These are phyloP conservation scores for Catocala sponsa DNA, from an alignment of 2,888 invertebrate genomes.

Conservation along the genomic window DNA sequence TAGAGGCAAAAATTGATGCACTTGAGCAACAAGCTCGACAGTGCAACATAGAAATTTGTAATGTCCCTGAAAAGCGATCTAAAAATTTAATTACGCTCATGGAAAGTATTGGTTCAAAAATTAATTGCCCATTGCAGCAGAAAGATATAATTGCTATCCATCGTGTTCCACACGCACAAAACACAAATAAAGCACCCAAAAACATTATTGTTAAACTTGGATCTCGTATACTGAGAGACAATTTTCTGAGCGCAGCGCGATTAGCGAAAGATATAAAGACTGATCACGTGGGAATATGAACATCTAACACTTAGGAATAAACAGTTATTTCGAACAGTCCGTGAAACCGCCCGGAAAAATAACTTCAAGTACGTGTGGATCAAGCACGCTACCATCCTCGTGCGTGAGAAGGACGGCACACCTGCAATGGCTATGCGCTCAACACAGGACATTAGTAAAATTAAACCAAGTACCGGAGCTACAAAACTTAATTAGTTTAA, in stretches of 20 bases:
- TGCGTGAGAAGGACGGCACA: not conserved
- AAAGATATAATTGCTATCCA: not conserved
- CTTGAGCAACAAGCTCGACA: constrained; percentile 5
- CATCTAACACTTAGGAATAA: constrained; percentile 3
- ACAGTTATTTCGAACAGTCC: constrained; percentile 1
- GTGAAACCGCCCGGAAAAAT: not conserved
- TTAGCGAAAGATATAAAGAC: too few relatives aligned
- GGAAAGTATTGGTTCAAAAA: not conserved
- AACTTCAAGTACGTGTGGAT: constrained; percentile 4
- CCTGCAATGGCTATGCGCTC: constrained; percentile 1
- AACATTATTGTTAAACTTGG: constrained; percentile 1
- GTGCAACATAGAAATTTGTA: constrained; percentile 3
- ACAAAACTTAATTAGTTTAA: too few relatives aligned
- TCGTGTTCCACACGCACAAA: constrained; percentile 3
- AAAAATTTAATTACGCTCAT: not conserved
- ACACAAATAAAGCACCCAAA: not conserved
- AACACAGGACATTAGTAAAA: not conserved
- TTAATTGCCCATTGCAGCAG: not conserved
- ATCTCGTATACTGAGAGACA: not conserved
- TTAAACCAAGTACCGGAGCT: too few relatives aligned
- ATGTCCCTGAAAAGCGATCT: not conserved
- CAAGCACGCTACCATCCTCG: constrained; percentile 1
- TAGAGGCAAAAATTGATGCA: not conserved
- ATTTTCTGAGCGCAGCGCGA: too few relatives aligned
- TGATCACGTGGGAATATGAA: too few relatives aligned